These are phyloP conservation scores for Plebejus anna DNA, from an alignment of 2,888 invertebrate genomes.

Conservation along the genomic window DNA sequence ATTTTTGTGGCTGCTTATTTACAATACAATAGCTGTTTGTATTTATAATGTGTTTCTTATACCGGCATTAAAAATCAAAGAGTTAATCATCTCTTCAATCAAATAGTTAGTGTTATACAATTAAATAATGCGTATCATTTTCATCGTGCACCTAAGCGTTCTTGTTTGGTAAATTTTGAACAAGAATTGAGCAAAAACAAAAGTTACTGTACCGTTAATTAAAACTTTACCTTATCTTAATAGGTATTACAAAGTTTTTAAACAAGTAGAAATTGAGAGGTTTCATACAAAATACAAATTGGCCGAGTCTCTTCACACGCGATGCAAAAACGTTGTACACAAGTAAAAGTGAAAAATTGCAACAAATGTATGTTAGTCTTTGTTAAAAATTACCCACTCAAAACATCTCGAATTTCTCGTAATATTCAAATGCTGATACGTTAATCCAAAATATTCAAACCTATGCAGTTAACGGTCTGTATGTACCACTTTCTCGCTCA, in stretches of 20 bases:
- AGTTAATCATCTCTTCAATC: neutral
- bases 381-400: neutral
- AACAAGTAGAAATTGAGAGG: neutral
- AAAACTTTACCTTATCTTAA: neutral
- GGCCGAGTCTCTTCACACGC: neutral
- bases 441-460: constrained; percentile 21
- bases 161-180: neutral
- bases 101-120: neutral
- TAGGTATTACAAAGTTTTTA: neutral
- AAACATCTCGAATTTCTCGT: neutral
- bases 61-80: neutral
- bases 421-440: neutral
- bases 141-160: neutral
- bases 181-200: neutral
- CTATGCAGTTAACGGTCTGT: constrained; percentile 21
- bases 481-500: constrained; percentile 26
- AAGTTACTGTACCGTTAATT: neutral
- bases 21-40: neutral
- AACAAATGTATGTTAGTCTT: neutral
- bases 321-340: neutral
- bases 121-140: neutral
- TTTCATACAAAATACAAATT: constrained; percentile 15
- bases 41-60: too few relatives aligned
- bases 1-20: neutral
- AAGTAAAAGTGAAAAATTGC: constrained; percentile 15